These are phyloP conservation scores for Cheilosia vernalis DNA, from an alignment of 2,888 invertebrate species.

Conservation along the genomic window DNA sequence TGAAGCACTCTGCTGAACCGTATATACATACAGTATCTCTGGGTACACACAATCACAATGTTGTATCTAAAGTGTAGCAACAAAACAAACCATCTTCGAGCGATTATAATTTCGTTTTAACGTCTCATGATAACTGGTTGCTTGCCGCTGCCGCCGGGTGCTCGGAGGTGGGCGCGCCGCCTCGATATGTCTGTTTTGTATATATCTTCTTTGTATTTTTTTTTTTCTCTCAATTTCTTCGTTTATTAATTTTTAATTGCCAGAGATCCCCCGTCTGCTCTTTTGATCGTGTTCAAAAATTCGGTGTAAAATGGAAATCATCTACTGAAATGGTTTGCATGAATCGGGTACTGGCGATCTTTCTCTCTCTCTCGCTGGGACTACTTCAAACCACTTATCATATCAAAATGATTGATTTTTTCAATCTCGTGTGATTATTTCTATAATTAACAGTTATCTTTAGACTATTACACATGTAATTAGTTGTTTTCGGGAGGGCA, in stretches of 20 bases:
- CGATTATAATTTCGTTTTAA: conserved; percentile 46
- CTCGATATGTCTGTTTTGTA: conserved; percentile 64
- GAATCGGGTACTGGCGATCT: background rate
- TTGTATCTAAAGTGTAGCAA: conserved; percentile 13
- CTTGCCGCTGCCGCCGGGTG: conserved; percentile 22
- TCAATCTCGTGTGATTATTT: conserved; percentile 50
- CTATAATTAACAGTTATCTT: conserved; percentile 52
- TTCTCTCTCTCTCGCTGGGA: background rate
- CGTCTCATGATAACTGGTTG: conserved; percentile 34
- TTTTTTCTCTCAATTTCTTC: conserved; percentile 48
- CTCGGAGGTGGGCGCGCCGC: conserved; percentile 62
- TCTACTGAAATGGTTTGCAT: background rate
- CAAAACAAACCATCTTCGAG: conserved; percentile 36
- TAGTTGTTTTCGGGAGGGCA: conserved; percentile 12
- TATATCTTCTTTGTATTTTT: conserved; percentile 42
- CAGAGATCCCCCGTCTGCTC: conserved; percentile 6
- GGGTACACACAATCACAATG: too few relatives aligned
- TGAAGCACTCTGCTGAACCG: conserved; percentile 52
- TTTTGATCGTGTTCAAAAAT: conserved; percentile 1
- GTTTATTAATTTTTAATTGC: conserved; percentile 74
- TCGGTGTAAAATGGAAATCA: conserved; percentile 31
- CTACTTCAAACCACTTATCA: conserved; percentile 67
- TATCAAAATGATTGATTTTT: conserved; percentile 63
- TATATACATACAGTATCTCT: conserved; percentile 1
- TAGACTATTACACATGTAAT: conserved; percentile 52